Conservation (phyloP, 2,888 invertebrate species). For the Erebia aethiops region DNA sequence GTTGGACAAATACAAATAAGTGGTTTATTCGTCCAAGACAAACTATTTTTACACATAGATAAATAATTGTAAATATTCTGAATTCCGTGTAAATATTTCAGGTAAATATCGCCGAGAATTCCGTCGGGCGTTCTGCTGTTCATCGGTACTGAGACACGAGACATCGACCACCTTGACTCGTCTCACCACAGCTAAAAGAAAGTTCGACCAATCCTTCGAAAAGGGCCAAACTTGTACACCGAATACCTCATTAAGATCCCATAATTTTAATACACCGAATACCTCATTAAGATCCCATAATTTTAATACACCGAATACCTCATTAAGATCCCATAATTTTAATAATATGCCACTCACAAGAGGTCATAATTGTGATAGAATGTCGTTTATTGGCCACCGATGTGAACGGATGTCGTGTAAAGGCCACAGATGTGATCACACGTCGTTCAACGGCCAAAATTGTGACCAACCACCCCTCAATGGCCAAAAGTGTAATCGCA, state of each 20-base stretch:
- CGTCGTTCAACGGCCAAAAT: constrained; percentile 3
- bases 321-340: constrained; percentile 22
- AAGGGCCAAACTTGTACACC: constrained; percentile 16
- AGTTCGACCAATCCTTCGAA: constrained; percentile 34
- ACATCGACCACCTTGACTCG: constrained; percentile 62
- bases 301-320: background rate
- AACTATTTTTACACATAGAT: too few species aligned
- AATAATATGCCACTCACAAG: constrained; percentile 13
- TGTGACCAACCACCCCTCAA: constrained; percentile 12
- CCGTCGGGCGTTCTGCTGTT: constrained; percentile 80
- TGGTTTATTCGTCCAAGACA: too few species aligned
- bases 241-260: constrained; percentile 15
- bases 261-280: constrained; percentile 17
- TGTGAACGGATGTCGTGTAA: constrained; percentile 7
- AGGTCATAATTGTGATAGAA: constrained; percentile 14
- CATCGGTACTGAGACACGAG: constrained; percentile 47
- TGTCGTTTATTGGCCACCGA: constrained; percentile 20
- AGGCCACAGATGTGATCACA: background rate
- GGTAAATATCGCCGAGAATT: constrained; percentile 89
- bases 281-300: constrained; percentile 27
- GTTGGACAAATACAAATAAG: too few species aligned
- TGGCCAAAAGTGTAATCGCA: constrained; percentile 8
- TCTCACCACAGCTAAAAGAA: constrained; percentile 56
- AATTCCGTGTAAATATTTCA: constrained; percentile 53
- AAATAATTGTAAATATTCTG: too few species aligned